phyloP scores from a whole-genome alignment of 2,888 invertebrate genomes.

The Standfussiana lucernea region DNA sequence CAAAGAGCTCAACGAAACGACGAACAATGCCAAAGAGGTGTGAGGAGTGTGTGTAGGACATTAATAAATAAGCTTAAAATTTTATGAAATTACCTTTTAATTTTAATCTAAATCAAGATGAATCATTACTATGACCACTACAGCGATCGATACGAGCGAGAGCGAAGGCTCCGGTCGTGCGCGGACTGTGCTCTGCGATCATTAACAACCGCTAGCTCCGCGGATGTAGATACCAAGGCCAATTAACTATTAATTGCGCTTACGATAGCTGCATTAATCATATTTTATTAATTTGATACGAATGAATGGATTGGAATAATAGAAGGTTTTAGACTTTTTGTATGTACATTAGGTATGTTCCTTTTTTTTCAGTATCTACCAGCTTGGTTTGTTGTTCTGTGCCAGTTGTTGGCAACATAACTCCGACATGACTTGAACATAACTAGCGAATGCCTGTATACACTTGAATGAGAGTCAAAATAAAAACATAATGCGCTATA shows the following conservation, averaged over 20 bases:
- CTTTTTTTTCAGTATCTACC: background rate
- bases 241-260: slow-evolving; percentile 46
- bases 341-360: background rate
- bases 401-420: background rate
- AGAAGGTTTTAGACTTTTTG: background rate
- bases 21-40: too few relatives aligned
- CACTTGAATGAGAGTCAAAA: background rate
- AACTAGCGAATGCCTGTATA: background rate
- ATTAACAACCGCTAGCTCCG: slow-evolving; percentile 49
- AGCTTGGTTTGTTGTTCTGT: background rate
- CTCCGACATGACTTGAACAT: background rate
- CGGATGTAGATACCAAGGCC: slow-evolving; percentile 41
- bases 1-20: too few relatives aligned
- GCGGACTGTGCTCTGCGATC: slow-evolving; percentile 9
- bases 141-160: background rate
- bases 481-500: background rate
- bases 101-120: slow-evolving; percentile 22
- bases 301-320: background rate
- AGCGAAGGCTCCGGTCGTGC: slow-evolving; percentile 11
- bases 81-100: background rate
- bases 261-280: slow-evolving; percentile 27
- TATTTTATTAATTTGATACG: slow-evolving; percentile 25
- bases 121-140: slow-evolving; percentile 1
- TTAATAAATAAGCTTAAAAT: background rate
- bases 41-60: background rate